A percentile compares a stretch with the other conserved stretches of the same genome.
Evolutionary conservation across 2,113 vertebrate genomes (phyloP).

Genomic region (Malurus melanocephalus): DNA sequence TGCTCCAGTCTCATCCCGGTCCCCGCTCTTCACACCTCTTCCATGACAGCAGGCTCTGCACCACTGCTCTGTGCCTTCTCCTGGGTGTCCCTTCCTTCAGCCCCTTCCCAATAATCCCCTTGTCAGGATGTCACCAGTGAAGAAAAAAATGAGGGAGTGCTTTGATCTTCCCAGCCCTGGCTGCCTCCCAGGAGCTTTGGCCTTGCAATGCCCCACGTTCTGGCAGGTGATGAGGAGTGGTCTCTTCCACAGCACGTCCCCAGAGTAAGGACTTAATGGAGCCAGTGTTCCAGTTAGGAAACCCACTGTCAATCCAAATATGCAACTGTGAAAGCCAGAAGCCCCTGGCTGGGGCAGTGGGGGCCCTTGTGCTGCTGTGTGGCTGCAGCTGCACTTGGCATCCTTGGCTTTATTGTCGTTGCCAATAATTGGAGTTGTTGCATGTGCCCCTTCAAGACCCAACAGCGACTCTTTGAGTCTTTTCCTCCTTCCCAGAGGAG

Average conservation of each 20-base stretch:
- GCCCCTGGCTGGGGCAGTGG: not conserved
- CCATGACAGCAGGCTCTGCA: not conserved
- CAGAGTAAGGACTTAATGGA: not conserved
- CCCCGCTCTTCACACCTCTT: rapidly evolving
- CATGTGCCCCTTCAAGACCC: constrained; percentile 15
- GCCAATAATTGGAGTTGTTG: constrained; percentile 3
- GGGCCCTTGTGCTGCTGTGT: not conserved
- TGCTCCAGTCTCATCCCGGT: rapidly evolving
- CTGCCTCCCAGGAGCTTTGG: not conserved
- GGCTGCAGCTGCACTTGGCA: not conserved
- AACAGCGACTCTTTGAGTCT: not conserved
- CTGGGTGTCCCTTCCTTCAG: not conserved
- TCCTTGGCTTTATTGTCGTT: not conserved
- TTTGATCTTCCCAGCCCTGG: not conserved
- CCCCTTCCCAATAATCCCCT: not conserved
- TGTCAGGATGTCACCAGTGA: not conserved
- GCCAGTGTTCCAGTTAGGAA: not conserved
- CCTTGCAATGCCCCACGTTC: rapidly evolving
- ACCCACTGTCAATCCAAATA: not conserved
- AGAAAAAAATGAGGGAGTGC: not conserved
- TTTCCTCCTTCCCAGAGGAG: constrained; percentile 3
- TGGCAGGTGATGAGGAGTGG: not conserved
- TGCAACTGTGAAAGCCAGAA: constrained; percentile 19
- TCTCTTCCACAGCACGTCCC: rapidly evolving
- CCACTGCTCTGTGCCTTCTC: constrained; percentile 3